phyloP scores from a whole-genome alignment of 2,888 invertebrate species.

The Volucella zonaria region DNA sequence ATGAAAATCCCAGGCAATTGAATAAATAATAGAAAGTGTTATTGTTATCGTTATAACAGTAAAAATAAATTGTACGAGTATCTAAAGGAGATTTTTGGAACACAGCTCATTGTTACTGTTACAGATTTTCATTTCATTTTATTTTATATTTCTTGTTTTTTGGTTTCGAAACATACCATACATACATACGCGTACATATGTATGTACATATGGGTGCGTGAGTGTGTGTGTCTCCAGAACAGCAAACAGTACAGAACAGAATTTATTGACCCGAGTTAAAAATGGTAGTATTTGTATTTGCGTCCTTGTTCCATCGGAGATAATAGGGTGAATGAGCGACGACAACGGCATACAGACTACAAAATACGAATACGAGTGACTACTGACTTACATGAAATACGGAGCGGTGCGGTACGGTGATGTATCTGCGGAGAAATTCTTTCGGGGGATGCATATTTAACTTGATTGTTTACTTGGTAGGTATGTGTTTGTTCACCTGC shows the following conservation, averaged over 20 bases:
- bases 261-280: conserved; percentile 73
- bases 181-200: too few species aligned
- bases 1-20: conserved; percentile 72
- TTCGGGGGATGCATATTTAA: conserved; percentile 73
- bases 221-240: conserved; percentile 28
- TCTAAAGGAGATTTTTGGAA: conserved; percentile 58
- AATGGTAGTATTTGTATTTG: conserved; percentile 62
- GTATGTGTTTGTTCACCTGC: conserved; percentile 73
- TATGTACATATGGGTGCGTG: conserved; percentile 7
- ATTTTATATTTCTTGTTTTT: too few species aligned
- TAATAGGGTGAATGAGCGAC: conserved; percentile 73
- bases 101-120: conserved; percentile 20
- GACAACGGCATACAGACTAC: conserved; percentile 24
- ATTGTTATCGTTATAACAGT: conserved; percentile 73
- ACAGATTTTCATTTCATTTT: too few species aligned
- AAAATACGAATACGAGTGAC: too few species aligned
- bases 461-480: conserved; percentile 66
- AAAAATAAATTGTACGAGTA: conserved; percentile 67
- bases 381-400: neutral
- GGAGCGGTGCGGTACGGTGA: conserved; percentile 38
- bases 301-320: conserved; percentile 70
- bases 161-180: too few species aligned
- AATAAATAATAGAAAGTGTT: conserved; percentile 74
- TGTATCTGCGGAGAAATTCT: conserved; percentile 68
- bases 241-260: conserved; percentile 44